Percentiles rank a stretch among this genome's conserved stretches.
phyloP scores from a whole-genome alignment of 1,140 invertebrate genomes.

The Leptonema lineaticorne region DNA sequence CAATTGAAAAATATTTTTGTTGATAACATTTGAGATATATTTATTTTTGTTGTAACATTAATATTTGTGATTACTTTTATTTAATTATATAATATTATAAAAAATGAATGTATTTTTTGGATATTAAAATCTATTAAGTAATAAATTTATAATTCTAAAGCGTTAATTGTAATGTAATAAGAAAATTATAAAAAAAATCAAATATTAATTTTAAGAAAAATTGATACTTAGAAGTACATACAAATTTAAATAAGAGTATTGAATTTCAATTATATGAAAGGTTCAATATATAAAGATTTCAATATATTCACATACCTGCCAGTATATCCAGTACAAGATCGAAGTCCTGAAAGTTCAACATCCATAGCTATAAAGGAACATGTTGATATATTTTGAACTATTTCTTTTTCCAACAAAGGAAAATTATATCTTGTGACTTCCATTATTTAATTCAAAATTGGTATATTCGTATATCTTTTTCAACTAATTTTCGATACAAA shows the following conservation, averaged over 20 bases:
- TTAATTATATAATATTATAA: too few relatives aligned
- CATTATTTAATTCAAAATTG: not conserved
- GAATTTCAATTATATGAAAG: not conserved
- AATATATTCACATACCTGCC: not conserved
- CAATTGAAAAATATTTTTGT: too few relatives aligned
- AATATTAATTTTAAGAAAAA: not conserved
- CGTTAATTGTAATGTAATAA: too few relatives aligned
- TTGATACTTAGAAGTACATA: not conserved
- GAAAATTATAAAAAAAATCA: too few relatives aligned
- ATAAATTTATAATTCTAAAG: too few relatives aligned
- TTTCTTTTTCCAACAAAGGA: not conserved
- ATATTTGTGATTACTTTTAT: too few relatives aligned
- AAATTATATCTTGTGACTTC: conserved; percentile 13
- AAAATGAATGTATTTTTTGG: too few relatives aligned
- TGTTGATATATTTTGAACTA: not conserved
- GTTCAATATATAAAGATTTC: not conserved
- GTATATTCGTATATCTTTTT: too few relatives aligned
- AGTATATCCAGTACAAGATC: not conserved
- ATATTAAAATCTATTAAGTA: too few relatives aligned
- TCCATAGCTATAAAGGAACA: not conserved
- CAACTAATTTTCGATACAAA: too few relatives aligned
- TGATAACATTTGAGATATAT: too few relatives aligned
- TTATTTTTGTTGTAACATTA: too few relatives aligned
- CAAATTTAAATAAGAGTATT: not conserved
- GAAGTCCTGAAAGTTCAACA: conserved; percentile 15